phyloP scores from a whole-genome alignment of 2,888 invertebrate species.

The Agelastica alni region DNA sequence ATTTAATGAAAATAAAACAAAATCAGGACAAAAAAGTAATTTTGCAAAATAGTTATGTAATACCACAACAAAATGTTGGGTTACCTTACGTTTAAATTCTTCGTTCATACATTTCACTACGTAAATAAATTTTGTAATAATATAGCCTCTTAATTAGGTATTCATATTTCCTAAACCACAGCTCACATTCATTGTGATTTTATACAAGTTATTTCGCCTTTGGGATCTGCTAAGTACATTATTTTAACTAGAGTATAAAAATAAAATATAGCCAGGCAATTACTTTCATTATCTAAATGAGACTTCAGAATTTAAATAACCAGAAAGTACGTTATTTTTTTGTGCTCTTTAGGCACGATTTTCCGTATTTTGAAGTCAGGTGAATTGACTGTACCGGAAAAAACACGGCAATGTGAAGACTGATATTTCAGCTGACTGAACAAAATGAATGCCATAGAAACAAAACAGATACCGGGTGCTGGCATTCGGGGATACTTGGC shows the following conservation, averaged over 20 bases:
- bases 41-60: too few species aligned
- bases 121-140: too few species aligned
- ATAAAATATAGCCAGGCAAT: slow-evolving; percentile 14
- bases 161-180: too few species aligned
- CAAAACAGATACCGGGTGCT: not conserved
- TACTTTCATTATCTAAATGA: slow-evolving; percentile 21
- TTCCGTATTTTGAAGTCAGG: not conserved
- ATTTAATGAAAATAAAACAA: too few species aligned
- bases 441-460: not conserved
- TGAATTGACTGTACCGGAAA: not conserved
- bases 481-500: too few species aligned
- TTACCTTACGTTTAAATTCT: too few species aligned
- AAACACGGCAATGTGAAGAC: not conserved
- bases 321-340: slow-evolving; percentile 45
- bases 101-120: too few species aligned
- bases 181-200: slow-evolving; percentile 15
- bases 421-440: not conserved
- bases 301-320: slow-evolving; percentile 43
- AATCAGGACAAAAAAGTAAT: too few species aligned
- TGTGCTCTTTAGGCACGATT: slow-evolving; percentile 36
- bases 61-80: too few species aligned
- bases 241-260: slow-evolving; percentile 19
- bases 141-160: too few species aligned
- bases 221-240: slow-evolving; percentile 11
- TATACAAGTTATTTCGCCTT: slow-evolving; percentile 14